Evolutionary conservation across 2,797 vertebrate species (phyloP), one percentile per base, ranked within the genome.

Genomic region (Tiaroga cobitis): DNA sequence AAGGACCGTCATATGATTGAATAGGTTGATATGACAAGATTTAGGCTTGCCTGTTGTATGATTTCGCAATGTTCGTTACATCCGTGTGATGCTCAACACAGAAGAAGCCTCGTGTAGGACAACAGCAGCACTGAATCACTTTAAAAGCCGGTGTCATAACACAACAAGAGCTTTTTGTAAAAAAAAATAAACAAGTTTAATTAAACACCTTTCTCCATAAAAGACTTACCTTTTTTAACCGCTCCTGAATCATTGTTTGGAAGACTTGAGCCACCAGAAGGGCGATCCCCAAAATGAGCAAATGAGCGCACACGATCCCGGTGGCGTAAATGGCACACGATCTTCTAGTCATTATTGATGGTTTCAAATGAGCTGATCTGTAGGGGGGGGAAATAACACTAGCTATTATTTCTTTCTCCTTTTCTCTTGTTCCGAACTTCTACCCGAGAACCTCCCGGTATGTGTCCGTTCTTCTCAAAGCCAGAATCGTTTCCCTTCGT

Each of bases 311-410:
- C 87, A 94, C 94, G 91, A 95, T 95, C 2, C 95, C 96, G 84
- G 95, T 96, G 89, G 93, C 94, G 93, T 96, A 96, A 92, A 96
- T 95, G 90, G 94, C 93, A 93, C 94, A 95, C 43, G 96, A 96
- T 87, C 94, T 95, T 89, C 95, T 93, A 61, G 95, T 95, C 93
- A 96, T 96, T 15, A 87, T 70, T 91, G 91, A 81, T 81, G 80
- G 4, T 51, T 65, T 87, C 0, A 68, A 56, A 80, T 26, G 3
- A 34, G 21, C 75, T 29, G 1, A 73, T 80, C 16, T 37, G 16
- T 26, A 59, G 3, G 15, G 15, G 15, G 0, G 0, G 9, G 5
- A 46, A 29, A 16, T 11, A 56, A 46, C 16, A 70, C 46, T n/a
- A n/a, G n/a, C n/a, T 18, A 16, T 49, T 49, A 0, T 76, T n/a